These are phyloP conservation scores for Sesamia nonagrioides DNA, from an alignment of 1,140 invertebrate genomes.

Conservation along the genomic window DNA sequence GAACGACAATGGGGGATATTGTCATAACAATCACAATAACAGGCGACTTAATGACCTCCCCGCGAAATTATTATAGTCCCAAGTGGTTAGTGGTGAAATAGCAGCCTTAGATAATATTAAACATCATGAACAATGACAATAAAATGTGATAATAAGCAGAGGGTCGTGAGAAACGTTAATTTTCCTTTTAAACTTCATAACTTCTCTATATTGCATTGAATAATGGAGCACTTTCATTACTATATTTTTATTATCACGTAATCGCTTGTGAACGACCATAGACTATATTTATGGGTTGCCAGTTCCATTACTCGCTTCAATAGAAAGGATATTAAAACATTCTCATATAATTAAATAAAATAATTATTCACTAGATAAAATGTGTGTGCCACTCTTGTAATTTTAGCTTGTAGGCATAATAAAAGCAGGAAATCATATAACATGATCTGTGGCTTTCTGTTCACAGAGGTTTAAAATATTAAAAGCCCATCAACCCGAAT, in stretches of 20 bases:
- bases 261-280: slow-evolving; percentile 6
- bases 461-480: background rate
- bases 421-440: background rate
- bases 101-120: background rate
- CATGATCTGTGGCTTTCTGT: background rate
- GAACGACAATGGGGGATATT: slow-evolving; percentile 12
- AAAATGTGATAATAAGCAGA: slow-evolving; percentile 19
- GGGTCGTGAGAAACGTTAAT: slow-evolving; percentile 15
- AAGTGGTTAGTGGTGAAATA: slow-evolving; percentile 6
- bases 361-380: background rate
- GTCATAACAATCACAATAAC: slow-evolving; percentile 30
- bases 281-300: slow-evolving; percentile 5
- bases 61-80: slow-evolving; percentile 21
- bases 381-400: background rate
- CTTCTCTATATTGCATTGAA: slow-evolving; percentile 14
- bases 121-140: slow-evolving; percentile 11
- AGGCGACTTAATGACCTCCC: slow-evolving; percentile 10
- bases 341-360: background rate
- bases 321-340: background rate
- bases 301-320: background rate
- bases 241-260: slow-evolving; percentile 35
- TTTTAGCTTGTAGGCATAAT: background rate
- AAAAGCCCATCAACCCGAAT: background rate
- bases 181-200: slow-evolving; percentile 34
- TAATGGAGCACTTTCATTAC: slow-evolving; percentile 18